Evolutionary conservation across 2,113 vertebrate genomes (phyloP), one percentile per base, ranked within the genome.

Genomic region (Regulus satrapa): DNA sequence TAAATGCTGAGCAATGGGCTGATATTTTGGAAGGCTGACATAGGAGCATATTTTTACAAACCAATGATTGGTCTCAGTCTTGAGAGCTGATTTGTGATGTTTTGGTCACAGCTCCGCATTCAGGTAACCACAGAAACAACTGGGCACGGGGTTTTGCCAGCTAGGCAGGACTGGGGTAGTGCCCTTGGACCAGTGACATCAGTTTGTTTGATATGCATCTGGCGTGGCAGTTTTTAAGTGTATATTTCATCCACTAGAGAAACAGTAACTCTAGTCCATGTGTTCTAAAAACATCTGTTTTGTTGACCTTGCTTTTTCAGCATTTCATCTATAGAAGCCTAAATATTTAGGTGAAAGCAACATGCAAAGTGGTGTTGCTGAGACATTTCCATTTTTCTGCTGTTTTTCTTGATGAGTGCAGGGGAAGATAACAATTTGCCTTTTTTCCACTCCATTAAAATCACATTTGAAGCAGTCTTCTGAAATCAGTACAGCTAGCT

Each of bases 361-460:
- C 48, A 32, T 90, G 72, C 55, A 64, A 79, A 88, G 45, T 73
- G n/a, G 10, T 69, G 34, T 75, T 83, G 52, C 59, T 75, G 72
- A 83, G 56, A 74, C 14, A 14, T 48, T 96, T 85, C 29, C 10
- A 32, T 36, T 85, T 92, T 87, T 32, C 62, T 45, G 43, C 51
- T 89, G 28, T 66, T 87, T 79, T 62, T 56, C 62, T 64, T 92
- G n/a, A 79, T 85, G 55, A 91, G 73, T 48, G 18, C 66, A 69
- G 86, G 41, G 55, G 59, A 81, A 89, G 84, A 88, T 40, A 95
- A 81, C 41, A 85, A 76, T 85, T 97, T 62, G 89, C 74, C 46
- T 93, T 81, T 90, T 92, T 95, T 83, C 52, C 69, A 54, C 66
- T 95, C 69, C 89, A 71, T 88, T 96, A 89, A 91, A 97, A 94